A percentile compares a stretch with the other conserved stretches of the same genome.
Conservation (phyloP, 1,140 invertebrate species). For the Eriocheir sinensis region DNA sequence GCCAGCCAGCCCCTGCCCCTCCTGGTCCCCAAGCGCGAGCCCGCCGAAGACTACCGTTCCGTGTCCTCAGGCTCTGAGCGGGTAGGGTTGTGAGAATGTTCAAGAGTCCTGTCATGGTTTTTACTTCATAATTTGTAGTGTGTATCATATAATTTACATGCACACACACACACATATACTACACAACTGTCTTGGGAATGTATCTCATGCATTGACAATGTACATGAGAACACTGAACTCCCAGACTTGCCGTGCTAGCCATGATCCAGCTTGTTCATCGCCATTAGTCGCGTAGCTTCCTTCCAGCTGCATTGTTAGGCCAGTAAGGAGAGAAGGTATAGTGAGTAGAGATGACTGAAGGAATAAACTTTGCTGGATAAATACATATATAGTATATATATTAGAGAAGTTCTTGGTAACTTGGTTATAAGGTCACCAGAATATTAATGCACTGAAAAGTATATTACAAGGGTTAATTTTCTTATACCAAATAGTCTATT, state of each 20-base stretch:
- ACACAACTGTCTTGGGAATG: neutral
- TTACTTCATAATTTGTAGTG: neutral
- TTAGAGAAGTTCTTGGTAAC: neutral
- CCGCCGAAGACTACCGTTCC: neutral
- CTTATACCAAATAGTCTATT: neutral
- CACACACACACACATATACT: neutral
- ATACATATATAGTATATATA: neutral
- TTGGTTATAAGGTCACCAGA: neutral
- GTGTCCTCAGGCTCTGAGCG: constrained; percentile 39
- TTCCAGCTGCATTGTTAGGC: neutral
- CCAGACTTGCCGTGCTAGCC: neutral
- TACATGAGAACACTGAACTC: neutral
- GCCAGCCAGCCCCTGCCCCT: neutral
- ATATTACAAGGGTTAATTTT: neutral
- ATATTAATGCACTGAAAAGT: neutral
- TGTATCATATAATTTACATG: neutral
- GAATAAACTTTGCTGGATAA: neutral
- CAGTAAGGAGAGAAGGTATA: neutral
- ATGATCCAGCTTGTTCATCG: neutral
- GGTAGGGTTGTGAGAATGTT: constrained; percentile 54
- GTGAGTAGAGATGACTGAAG: neutral
- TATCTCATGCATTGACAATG: neutral
- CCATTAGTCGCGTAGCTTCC: neutral
- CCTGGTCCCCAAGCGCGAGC: constrained; percentile 12
- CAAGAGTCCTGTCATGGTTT: neutral